Evolutionary conservation across 2,113 vertebrate genomes (phyloP), one percentile per base, ranked within the genome.

Genomic region (Chascanopsetta lugubris): DNA sequence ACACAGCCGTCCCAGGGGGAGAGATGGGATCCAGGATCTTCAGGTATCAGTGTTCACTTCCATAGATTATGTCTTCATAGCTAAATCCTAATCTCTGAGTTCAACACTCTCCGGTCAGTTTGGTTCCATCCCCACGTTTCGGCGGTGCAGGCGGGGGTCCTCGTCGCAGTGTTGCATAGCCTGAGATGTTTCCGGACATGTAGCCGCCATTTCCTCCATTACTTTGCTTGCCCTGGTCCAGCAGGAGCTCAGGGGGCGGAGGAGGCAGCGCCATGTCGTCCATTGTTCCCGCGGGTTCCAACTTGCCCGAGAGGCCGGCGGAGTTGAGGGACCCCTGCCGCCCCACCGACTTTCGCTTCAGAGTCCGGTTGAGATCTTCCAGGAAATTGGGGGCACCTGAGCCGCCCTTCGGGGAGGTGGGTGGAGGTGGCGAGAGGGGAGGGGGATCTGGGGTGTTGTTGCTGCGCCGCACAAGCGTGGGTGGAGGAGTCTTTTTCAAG

Each of bases 241-340:
- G 88, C 22, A 98, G 94, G 82, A 98, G 92, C 85, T 98, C 96
- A 0, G 96, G 96, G 0, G 97, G 97, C 0, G 97, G 96, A 0
- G 97, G 97, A 56, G 96, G 96, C 79, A 98, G 82, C 0, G 90
- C 95, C 97, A 96, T 95, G 77, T 98, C 97, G 10, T 98, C 97
- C 96, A 97, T 95, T 20, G 95, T 95, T 4, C 81, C 86, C 0
- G 1, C 75, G 0, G 75, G 68, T 61, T 97, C 95, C 3, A 88
- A 60, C 69, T 94, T 91, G 72, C 74, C 72, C 0, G 93, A 91
- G 69, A 90, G 30, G 3, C 94, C 92, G 0, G 94, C 79, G 0
- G 94, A 94, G 22, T 91, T 93, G 0, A 95, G 89, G 0, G 95
- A 95, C 75, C 95, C 91, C 0, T 97, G 96, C 50, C 95, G 93